phyloP scores from a whole-genome alignment of 2,888 invertebrate species.

The Trissoscelio sp. region DNA sequence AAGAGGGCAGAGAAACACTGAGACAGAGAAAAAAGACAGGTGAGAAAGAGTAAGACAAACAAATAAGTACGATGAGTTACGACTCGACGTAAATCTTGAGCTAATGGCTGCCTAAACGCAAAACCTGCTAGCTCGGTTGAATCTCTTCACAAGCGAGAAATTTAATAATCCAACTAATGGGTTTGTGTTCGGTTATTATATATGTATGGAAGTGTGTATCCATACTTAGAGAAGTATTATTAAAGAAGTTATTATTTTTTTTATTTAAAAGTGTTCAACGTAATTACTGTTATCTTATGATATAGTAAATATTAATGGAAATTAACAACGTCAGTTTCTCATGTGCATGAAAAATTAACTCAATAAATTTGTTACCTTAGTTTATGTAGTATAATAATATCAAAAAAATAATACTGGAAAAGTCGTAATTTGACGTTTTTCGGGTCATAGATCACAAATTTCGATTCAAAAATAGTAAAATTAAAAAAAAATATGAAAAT shows the following conservation, averaged over 20 bases:
- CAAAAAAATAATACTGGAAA: too few species aligned
- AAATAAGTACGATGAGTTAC: slow-evolving; percentile 83
- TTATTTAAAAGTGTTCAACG: slow-evolving; percentile 42
- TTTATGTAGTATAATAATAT: not conserved
- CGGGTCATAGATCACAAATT: too few species aligned
- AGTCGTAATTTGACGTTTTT: too few species aligned
- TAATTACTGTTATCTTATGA: slow-evolving; percentile 23
- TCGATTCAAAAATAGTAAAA: too few species aligned
- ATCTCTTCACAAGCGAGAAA: slow-evolving; percentile 80
- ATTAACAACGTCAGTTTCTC: not conserved
- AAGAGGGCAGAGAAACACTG: slow-evolving; percentile 69
- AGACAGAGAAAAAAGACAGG: slow-evolving; percentile 66
- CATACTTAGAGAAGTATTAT: slow-evolving; percentile 56
- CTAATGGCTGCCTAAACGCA: slow-evolving; percentile 83
- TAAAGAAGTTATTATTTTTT: slow-evolving; percentile 61
- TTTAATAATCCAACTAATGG: slow-evolving; percentile 83
- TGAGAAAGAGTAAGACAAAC: slow-evolving; percentile 76
- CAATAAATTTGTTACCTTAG: not conserved
- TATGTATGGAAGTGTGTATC: slow-evolving; percentile 69
- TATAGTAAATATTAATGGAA: slow-evolving; percentile 10
- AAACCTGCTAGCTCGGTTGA: slow-evolving; percentile 79
- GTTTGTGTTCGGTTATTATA: slow-evolving; percentile 81
- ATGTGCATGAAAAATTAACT: not conserved
- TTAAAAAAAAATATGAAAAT: too few species aligned
- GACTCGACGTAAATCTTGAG: slow-evolving; percentile 82